These are phyloP conservation scores for Bombus impatiens DNA, from an alignment of 1,140 invertebrate genomes.

Conservation along the genomic window DNA sequence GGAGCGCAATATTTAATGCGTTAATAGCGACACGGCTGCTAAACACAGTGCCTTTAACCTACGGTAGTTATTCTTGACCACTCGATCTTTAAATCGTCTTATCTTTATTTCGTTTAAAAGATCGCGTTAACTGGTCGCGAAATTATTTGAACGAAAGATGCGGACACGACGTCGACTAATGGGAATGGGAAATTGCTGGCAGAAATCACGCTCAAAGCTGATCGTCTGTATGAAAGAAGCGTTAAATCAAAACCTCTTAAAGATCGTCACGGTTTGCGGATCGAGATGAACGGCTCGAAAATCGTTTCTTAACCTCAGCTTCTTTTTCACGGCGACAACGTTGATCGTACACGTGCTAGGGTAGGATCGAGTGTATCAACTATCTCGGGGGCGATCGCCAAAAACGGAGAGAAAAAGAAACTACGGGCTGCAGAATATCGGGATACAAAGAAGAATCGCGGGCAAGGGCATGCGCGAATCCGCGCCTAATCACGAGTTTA, in stretches of 20 bases:
- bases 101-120: background rate
- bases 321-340: constrained; percentile 53
- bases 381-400: background rate
- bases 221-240: constrained; percentile 16
- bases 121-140: constrained; percentile 1
- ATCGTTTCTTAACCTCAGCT: constrained; percentile 28
- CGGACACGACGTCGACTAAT: constrained; percentile 34
- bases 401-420: constrained; percentile 28
- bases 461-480: constrained; percentile 78
- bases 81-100: background rate
- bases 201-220: background rate
- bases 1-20: background rate
- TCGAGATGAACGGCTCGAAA: constrained; percentile 13
- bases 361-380: background rate
- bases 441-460: constrained; percentile 64
- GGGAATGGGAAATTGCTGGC: constrained; percentile 24
- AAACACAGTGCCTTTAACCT: background rate
- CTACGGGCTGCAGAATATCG: background rate
- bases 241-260: constrained; percentile 15
- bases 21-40: background rate
- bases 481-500: constrained; percentile 79
- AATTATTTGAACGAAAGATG: background rate
- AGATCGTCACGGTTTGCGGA: constrained; percentile 33
- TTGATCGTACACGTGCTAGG: constrained; percentile 70
- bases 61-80: too few relatives aligned